Percentiles rank a stretch among this genome's conserved stretches.
Conservation (phyloP, 2,113 vertebrate species). For the Hirundichthys speculiger region DNA sequence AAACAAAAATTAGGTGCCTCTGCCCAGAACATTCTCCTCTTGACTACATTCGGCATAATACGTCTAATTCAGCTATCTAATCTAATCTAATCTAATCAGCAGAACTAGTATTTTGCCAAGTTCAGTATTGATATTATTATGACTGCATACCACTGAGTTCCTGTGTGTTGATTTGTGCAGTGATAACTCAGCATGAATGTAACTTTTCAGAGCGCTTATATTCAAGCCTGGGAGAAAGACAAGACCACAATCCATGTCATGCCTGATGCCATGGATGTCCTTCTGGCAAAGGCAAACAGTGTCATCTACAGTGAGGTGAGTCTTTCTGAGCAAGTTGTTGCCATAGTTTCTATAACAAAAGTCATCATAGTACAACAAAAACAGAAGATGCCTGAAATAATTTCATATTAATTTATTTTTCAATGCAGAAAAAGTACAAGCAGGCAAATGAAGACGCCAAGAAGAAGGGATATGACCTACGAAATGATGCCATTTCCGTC, state of each 20-base stretch:
- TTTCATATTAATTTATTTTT: no score
- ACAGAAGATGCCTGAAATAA: no score
- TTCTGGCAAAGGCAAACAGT: slow-evolving; percentile 88
- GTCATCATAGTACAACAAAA: no score
- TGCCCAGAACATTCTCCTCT: no score
- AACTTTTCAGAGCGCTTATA: slow-evolving; percentile 58
- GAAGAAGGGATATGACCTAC: slow-evolving; percentile 88
- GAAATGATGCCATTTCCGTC: slow-evolving; percentile 87
- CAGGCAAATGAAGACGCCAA: slow-evolving; percentile 88
- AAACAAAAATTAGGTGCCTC: no score
- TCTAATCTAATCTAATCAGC: neutral
- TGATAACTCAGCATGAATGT: neutral
- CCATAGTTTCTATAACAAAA: no score
- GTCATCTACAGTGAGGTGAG: slow-evolving; percentile 85
- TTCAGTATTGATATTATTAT: neutral
- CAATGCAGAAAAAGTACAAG: slow-evolving; percentile 90
- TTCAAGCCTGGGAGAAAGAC: slow-evolving; percentile 31
- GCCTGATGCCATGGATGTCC: slow-evolving; percentile 88
- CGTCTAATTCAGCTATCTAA: no score
- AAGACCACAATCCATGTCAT: slow-evolving; percentile 87
- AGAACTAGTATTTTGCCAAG: neutral
- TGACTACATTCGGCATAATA: no score
- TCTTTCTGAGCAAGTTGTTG: no score
- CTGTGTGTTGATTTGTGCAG: neutral
- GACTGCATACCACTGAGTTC: neutral